Evolutionary conservation across 2,797 vertebrate genomes (phyloP), one percentile per base, ranked within the genome.

Genomic region (Enteromius paludinosus): DNA sequence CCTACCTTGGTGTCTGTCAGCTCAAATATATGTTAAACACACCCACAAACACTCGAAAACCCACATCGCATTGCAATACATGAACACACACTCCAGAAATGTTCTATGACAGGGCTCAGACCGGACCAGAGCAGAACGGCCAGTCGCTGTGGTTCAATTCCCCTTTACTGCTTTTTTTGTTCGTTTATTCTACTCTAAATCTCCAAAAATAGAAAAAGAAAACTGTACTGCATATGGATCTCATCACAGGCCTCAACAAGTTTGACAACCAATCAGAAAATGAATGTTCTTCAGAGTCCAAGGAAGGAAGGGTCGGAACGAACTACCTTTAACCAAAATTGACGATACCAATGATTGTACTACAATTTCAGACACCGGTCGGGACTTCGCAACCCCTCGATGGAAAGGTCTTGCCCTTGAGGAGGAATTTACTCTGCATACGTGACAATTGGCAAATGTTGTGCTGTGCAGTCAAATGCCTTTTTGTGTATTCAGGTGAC

Each of bases 401-500:
- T 38, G 72, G 56, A 82, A 79, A 90, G 90, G 88, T 92, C 90
- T 72, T 83, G 69, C 83, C 64, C 56, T 59, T 56, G 68, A 79
- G 61, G 65, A 77, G 73, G 65, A 84, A 64, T 45, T 69, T 54
- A 68, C 33, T 62, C 69, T 90, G 85, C 89, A 87, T 92, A 91
- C 90, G 91, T 93, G 91, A 93, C 93, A 90, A 81, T 25, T 89
- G 83, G 78, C 61, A 87, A 87, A 78, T 83, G 87, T 71, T 91
- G 89, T 91, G 90, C 89, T 93, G 92, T 89, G 88, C 81, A 88
- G 80, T 90, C 78, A 73, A 83, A 87, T 90, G 88, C 84, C 88
- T 91, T 87, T 85, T 69, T 90, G 91, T 91, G 90, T 90, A 90
- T 88, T 84, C 78, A 84, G 85, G 92, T 93, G 92, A 93, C 92